Conservation (phyloP, 2,888 invertebrate species). For the Sinotaia quadrata region DNA sequence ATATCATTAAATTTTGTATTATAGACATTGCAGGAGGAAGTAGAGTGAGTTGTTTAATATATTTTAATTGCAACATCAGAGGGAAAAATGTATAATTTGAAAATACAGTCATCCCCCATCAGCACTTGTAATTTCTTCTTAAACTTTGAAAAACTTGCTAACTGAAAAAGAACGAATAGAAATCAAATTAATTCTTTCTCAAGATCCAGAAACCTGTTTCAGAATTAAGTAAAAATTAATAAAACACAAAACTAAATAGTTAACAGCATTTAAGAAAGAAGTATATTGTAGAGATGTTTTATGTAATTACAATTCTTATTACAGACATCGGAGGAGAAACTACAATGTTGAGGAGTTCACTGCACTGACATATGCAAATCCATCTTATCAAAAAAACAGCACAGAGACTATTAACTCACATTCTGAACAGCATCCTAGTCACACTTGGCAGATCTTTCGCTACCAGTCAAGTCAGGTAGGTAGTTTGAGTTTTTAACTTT, state of each 20-base stretch:
- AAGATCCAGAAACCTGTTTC: no score
- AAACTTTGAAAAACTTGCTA: neutral
- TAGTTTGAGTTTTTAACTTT: slow-evolving; percentile 9
- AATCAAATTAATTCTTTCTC: no score
- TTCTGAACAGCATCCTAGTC: slow-evolving; percentile 36
- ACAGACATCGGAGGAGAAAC: slow-evolving; percentile 53
- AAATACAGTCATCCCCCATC: neutral
- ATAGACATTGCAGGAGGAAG: no score
- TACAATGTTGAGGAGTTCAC: slow-evolving; percentile 73
- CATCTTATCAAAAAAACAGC: slow-evolving; percentile 82
- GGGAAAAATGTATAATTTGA: no score
- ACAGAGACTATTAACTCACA: slow-evolving; percentile 72
- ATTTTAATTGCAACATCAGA: no score
- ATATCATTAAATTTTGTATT: no score
- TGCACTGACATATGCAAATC: slow-evolving; percentile 89
- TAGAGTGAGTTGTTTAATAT: no score
- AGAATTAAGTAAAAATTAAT: no score
- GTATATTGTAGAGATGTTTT: no score
- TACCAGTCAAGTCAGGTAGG: slow-evolving; percentile 63
- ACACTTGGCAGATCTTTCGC: slow-evolving; percentile 60
- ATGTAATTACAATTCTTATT: neutral
- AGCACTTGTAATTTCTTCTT: neutral
- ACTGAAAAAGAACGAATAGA: neutral
- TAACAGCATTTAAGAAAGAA: no score
- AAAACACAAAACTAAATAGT: no score